Conservation (phyloP, 1,140 invertebrate genomes). For the Drosophila nikananu region DNA sequence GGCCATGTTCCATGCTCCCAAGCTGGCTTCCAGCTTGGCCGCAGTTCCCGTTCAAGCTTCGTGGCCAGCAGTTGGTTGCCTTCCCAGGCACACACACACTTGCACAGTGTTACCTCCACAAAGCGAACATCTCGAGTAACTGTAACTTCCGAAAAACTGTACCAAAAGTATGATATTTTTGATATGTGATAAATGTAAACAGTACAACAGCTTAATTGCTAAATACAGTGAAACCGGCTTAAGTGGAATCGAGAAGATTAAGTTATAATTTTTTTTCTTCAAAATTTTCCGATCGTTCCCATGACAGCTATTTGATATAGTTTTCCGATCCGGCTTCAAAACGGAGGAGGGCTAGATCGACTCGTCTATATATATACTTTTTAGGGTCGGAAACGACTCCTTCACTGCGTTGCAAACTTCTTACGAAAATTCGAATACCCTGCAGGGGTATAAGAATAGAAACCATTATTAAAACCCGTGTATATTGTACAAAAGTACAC, state of each 20-base stretch:
- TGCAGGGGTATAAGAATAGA: too few relatives aligned
- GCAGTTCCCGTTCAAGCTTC: conserved; percentile 28
- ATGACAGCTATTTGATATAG: too few relatives aligned
- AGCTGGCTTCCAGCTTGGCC: conserved; percentile 3
- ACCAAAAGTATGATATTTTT: neutral
- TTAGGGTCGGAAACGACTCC: too few relatives aligned
- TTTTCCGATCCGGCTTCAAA: too few relatives aligned
- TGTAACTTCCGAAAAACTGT: neutral
- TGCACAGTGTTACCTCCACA: neutral
- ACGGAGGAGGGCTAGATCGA: too few relatives aligned
- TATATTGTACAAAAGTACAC: neutral
- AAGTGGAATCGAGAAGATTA: too few relatives aligned
- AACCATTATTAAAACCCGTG: too few relatives aligned
- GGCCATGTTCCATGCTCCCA: conserved; percentile 16
- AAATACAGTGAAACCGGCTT: neutral
- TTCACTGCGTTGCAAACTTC: too few relatives aligned
- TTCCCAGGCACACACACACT: conserved; percentile 5
- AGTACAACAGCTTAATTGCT: neutral
- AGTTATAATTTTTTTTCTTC: too few relatives aligned
- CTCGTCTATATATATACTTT: too few relatives aligned
- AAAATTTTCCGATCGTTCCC: too few relatives aligned
- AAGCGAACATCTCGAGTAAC: neutral
- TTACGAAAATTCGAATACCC: too few relatives aligned
- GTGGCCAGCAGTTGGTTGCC: conserved; percentile 31
- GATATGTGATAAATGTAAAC: neutral